Base-by-base conservation (phyloP, 2,113 vertebrate genomes). In the Pitta sordida region DNA sequence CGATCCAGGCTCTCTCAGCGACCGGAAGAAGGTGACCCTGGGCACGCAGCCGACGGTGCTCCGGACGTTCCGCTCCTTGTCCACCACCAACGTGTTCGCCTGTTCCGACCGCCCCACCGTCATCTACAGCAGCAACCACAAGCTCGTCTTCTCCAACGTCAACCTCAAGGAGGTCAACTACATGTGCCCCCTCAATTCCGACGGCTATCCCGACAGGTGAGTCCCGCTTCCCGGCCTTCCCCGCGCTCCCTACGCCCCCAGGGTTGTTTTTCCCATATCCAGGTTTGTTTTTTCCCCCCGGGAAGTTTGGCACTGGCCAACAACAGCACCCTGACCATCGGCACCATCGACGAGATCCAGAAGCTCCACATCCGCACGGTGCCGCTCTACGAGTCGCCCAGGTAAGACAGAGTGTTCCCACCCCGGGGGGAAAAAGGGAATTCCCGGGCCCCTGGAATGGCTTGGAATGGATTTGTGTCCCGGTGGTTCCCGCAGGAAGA, bases 141-240 rank as follows among this genome's bases (percentile, higher is more conserved):
- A 99, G 88, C 97, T 99, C 91, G 99, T 99, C 78, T 99, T 99
- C 97, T 99, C 99, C 93, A 99, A 99, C 0, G 99, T 99, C 97
- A 99, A 99, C 97, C 98, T 99, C 87, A 99, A 99, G 96, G 99
- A 99, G 91, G 99, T 99, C 96, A 99, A 99, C 97, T 99, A 99
- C 93, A 99, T 99, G 99, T 99, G 99, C 94, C 99, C 99, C 5
- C 99, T 99, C 93, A 99, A 99, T 98, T 99, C 99, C 0, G 99
- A 99, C 39, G 99, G 99, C 0, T 99, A 99, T 56, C 99, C 99
- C 0, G 99, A 99, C 98, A 99, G 99, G 99, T 99, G 69, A 93
- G 98, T 15, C 22, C 43, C 43, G 43, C 43, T 44, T 19, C 43
- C 43, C 43, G n/a, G n/a, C n/a, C n/a, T n/a, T n/a, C n/a, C n/a